Evolutionary conservation across 2,797 vertebrate species (phyloP).

Genomic region (Ciconia nigra): DNA sequence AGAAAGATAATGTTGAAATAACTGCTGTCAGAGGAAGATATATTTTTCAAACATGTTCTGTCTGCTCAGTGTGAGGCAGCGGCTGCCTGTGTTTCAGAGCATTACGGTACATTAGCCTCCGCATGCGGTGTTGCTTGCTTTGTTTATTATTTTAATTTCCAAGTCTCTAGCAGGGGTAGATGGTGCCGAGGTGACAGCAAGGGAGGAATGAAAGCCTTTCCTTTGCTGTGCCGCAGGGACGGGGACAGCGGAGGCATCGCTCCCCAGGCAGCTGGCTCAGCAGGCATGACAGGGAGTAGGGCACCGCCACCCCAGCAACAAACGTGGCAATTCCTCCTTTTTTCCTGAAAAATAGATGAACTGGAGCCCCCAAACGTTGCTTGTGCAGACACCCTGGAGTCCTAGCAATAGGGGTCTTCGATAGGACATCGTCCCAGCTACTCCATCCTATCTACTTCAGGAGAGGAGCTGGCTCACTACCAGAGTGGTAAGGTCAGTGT

Average conservation of each 20-base stretch:
- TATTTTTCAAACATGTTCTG: neutral
- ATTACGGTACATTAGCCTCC: conserved; percentile 9
- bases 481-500: neutral
- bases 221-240: rapidly evolving
- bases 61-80: neutral
- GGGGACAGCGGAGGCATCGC: rapidly evolving
- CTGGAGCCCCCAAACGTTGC: neutral
- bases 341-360: neutral
- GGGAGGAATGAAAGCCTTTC: neutral
- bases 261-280: neutral
- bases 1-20: conserved; percentile 55
- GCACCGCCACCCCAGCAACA: neutral
- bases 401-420: neutral
- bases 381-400: rapidly evolving
- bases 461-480: neutral
- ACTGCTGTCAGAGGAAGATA: conserved; percentile 33
- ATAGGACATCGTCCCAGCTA: neutral
- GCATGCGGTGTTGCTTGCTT: neutral
- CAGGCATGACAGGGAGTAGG: neutral
- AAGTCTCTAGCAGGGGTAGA: neutral
- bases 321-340: neutral
- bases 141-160: conserved; percentile 63
- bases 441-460: neutral
- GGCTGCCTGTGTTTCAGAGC: neutral
- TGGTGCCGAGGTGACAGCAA: neutral